phyloP scores from a whole-genome alignment of 2,113 vertebrate genomes.

The Capricornis sumatraensis region DNA sequence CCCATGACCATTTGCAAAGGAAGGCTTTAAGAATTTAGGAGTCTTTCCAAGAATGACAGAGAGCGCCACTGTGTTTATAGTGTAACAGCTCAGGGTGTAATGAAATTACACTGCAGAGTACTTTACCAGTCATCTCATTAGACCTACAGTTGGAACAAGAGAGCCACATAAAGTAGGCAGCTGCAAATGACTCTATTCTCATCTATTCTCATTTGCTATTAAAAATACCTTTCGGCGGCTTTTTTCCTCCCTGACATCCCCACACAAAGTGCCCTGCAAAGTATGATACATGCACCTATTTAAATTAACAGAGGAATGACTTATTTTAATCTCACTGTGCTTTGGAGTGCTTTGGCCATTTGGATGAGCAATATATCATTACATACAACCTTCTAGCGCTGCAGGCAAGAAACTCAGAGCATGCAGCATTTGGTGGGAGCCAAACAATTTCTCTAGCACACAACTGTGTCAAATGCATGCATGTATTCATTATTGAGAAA shows the following conservation, averaged over 20 bases:
- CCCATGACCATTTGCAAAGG: constrained; percentile 73
- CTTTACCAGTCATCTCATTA: constrained; percentile 89
- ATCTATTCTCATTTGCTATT: constrained; percentile 93
- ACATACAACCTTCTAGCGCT: constrained; percentile 90
- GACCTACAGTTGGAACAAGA: constrained; percentile 86
- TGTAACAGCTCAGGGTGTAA: constrained; percentile 86
- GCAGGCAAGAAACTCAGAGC: constrained; percentile 87
- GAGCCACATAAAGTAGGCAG: constrained; percentile 86
- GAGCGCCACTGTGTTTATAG: constrained; percentile 85
- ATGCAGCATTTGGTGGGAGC: constrained; percentile 88
- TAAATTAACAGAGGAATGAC: constrained; percentile 99
- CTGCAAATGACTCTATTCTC: constrained; percentile 89
- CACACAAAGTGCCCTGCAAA: constrained; percentile 91
- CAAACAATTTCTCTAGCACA: constrained; percentile 92
- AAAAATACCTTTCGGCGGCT: constrained; percentile 98
- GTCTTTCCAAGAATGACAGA: constrained; percentile 84
- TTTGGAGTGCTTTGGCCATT: constrained; percentile 91
- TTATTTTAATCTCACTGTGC: constrained; percentile 95
- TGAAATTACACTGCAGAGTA: constrained; percentile 87
- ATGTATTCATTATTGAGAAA: constrained; percentile 91
- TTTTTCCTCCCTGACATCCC: constrained; percentile 89
- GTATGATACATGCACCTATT: constrained; percentile 99
- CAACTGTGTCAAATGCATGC: constrained; percentile 93
- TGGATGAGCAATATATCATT: constrained; percentile 97
- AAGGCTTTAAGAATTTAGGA: constrained; percentile 83